Evolutionary conservation across 2,113 vertebrate genomes (phyloP).

Genomic region (Oophaga pumilio): DNA sequence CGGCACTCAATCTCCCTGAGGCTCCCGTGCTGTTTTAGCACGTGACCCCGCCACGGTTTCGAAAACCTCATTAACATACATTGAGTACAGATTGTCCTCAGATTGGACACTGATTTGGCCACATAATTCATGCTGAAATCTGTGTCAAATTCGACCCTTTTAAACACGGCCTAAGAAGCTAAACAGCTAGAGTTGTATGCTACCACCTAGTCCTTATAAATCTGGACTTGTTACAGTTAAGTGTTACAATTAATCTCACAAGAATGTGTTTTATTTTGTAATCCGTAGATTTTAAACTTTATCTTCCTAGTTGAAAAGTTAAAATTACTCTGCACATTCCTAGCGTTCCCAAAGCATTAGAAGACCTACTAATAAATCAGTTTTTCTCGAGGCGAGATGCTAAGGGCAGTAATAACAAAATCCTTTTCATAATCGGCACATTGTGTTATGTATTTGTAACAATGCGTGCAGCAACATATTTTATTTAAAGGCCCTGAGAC

Average conservation of each 20-base stretch:
- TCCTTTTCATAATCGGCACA: constrained; percentile 2
- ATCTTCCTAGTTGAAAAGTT: constrained; percentile 11
- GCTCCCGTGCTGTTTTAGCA: no score
- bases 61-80: no score
- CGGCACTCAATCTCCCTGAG: no score
- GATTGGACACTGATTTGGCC: no score
- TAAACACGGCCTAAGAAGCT: no score
- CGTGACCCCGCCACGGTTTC: no score
- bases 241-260: constrained; percentile 12
- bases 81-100: no score
- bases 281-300: background rate
- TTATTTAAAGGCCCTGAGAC: background rate
- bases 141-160: no score
- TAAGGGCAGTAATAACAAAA: constrained; percentile 24
- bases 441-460: constrained; percentile 1
- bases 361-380: background rate
- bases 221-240: background rate
- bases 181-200: background rate
- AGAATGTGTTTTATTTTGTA: constrained; percentile 14
- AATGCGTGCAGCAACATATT: background rate
- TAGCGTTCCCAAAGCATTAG: constrained; percentile 18
- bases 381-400: background rate
- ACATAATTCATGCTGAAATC: no score
- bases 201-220: background rate
- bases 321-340: constrained; percentile 30